Evolutionary conservation across 2,888 invertebrate species (phyloP), one percentile per base, ranked within the genome.

Genomic region (Mythimna ferrago): DNA sequence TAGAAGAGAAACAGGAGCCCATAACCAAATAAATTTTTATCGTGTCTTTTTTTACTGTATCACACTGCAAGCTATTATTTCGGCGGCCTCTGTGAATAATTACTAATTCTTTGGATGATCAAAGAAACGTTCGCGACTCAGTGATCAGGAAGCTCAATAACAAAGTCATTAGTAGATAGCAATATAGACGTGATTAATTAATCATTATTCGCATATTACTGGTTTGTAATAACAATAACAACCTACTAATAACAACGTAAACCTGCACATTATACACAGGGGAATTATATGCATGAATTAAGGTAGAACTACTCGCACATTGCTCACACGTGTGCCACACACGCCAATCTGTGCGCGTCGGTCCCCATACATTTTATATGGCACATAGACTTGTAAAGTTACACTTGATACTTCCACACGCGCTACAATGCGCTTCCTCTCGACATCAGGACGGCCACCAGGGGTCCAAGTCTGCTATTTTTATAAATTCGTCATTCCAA

Each of bases 171-270:
- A 51, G 11, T 26, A 21, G 0, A 6, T 38, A n/a, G 6, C 38
- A n/a, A 48, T 64, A 1, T 48, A 48, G 44, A 48, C n/a, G 19
- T n/a, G 26, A 48, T 72, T 64, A 63, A 53, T 61, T 61, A 48
- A 67, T 67, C 38, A 66, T 26, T 38, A 66, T 44, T 38, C 14
- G 14, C 51, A 19, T 62, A 53, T 41, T 21, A 56, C 26, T 56
- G 21, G 51, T 19, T 54, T 26, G 41, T 19, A 10, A 54, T 72
- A 72, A 2, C 48, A 66, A 41, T 6, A 32, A 26, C 51, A 54
- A 54, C 19, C 6, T 26, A 67, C 26, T 38, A 53, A n/a, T n/a
- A 53, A 2, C 5, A 11, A 1, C 1, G n/a, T 51, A 51, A n/a
- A 35, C 32, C 19, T 58, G 21, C 6, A 66, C 2, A 44, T 14